Evolutionary conservation across 2,888 invertebrate genomes (phyloP).

Genomic region (Melangyna quadrimaculata): DNA sequence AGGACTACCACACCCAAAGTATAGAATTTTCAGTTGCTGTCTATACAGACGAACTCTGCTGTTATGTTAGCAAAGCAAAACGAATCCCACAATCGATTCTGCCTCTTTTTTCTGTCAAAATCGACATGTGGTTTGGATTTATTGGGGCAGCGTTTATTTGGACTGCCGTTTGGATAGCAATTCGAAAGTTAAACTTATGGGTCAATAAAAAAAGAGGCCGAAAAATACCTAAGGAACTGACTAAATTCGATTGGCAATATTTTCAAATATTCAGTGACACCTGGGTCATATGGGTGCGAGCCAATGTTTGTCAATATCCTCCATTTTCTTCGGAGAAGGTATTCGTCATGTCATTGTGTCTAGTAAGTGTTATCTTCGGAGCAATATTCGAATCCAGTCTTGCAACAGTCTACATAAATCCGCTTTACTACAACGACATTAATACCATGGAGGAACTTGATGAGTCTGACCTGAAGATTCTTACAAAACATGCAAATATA

Average conservation of each 20-base stretch:
- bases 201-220: conserved; percentile 19
- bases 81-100: conserved; percentile 79
- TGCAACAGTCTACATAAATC: conserved; percentile 80
- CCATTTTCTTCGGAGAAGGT: conserved; percentile 79
- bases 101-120: conserved; percentile 78
- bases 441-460: conserved; percentile 79
- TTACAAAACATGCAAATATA: conserved; percentile 79
- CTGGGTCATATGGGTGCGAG: conserved; percentile 79
- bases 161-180: conserved; percentile 76
- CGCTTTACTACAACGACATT: conserved; percentile 79
- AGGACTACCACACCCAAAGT: conserved; percentile 79
- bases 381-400: conserved; percentile 81
- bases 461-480: conserved; percentile 76
- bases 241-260: conserved; percentile 27
- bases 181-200: conserved; percentile 74
- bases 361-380: conserved; percentile 80
- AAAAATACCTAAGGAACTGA: neutral
- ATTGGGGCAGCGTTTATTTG: conserved; percentile 75
- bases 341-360: conserved; percentile 78
- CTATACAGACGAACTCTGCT: conserved; percentile 80
- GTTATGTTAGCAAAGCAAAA: conserved; percentile 80
- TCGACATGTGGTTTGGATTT: conserved; percentile 79
- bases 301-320: conserved; percentile 78
- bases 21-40: conserved; percentile 79
- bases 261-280: conserved; percentile 77